Percentiles rank a stretch among this genome's conserved stretches.
Evolutionary conservation across 1,140 invertebrate genomes (phyloP).

Genomic region (Oscheius sp.): DNA sequence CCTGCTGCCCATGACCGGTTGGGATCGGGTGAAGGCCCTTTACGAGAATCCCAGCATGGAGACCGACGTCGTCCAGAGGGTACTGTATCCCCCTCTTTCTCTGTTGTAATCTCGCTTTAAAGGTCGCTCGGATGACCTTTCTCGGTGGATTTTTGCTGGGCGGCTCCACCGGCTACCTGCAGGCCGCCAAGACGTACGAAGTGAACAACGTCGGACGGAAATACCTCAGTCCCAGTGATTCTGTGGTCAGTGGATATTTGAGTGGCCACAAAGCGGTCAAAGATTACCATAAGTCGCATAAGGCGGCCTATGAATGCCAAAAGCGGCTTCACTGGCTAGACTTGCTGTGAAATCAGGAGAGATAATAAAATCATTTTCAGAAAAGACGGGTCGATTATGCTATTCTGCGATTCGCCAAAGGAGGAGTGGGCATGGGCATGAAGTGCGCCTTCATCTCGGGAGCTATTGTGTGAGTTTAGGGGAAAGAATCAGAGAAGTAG

Average conservation of each 20-base stretch:
- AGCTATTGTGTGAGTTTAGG: constrained; percentile 16
- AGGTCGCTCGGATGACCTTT: constrained; percentile 29
- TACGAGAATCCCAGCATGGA: constrained; percentile 22
- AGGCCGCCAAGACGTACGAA: constrained; percentile 19
- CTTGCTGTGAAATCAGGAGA: not conserved
- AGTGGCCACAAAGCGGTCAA: too few species aligned
- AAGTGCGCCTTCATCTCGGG: constrained; percentile 24
- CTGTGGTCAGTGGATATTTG: not conserved
- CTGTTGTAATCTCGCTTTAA: not conserved
- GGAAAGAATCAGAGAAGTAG: too few species aligned
- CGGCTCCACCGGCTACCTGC: constrained; percentile 23
- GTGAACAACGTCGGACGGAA: constrained; percentile 18
- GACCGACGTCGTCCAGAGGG: constrained; percentile 15
- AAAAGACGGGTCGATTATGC: constrained; percentile 33
- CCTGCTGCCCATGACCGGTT: not conserved
- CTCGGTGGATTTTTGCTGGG: constrained; percentile 33
- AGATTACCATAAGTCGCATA: too few species aligned
- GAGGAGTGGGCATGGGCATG: constrained; percentile 17
- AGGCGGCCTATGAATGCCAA: too few species aligned
- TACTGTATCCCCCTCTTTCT: not conserved
- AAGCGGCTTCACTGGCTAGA: too few species aligned
- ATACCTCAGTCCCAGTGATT: constrained; percentile 30
- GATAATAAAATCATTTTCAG: not conserved
- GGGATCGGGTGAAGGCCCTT: constrained; percentile 17
- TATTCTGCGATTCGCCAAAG: constrained; percentile 28